Evolutionary conservation across 1,140 invertebrate genomes (phyloP), one percentile per base, ranked within the genome.

Genomic region (Tetragnatha versicolor): DNA sequence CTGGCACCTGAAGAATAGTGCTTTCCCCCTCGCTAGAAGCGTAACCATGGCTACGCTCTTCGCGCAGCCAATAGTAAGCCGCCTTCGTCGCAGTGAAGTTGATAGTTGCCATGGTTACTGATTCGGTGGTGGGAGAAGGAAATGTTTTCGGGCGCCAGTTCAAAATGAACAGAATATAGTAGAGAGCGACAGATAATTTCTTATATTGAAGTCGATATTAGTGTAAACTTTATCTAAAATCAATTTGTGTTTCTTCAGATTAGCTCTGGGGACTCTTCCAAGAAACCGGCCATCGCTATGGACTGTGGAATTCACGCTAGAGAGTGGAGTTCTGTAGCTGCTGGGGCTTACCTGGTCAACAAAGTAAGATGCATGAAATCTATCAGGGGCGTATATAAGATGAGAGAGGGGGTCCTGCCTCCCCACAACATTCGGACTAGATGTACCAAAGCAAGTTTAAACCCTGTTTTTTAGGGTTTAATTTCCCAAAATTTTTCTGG

Each of bases 261-360:
- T 22, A 76, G 72, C 17, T 47, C 58, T 7, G 72, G 72, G 9
- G 53, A 65, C 12, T 33, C 25, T 29, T 17, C 47, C 12, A 45
- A 17, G 5, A 85, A 84, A 47, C 75, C 75, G 12, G 79, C 78
- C 14, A 70, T 83, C 27, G 65, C 80, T 39, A 77, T 83, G 31
- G 82, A 83, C 61, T 83, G 81, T 27, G 94, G 93, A 17, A 94
- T 96, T 82, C 95, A 97, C 83, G 94, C 94, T 0, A 86, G 95
- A 37, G 95, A 97, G 87, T 97, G 95, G 95, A 94, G 97, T 76
- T 91, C 93, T 58, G 91, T 93, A 2, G 93, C 94, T 0, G 91
- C 92, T 0, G 92, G 93, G 17, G 91, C 93, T 27, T 96, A 90
- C 83, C 91, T 96, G 22, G 89, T 95, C 31, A 92, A 92, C 82